Evolutionary conservation across 2,113 vertebrate genomes (phyloP), one percentile per base, ranked within the genome.

Genomic region (Tenrec ecaudatus): DNA sequence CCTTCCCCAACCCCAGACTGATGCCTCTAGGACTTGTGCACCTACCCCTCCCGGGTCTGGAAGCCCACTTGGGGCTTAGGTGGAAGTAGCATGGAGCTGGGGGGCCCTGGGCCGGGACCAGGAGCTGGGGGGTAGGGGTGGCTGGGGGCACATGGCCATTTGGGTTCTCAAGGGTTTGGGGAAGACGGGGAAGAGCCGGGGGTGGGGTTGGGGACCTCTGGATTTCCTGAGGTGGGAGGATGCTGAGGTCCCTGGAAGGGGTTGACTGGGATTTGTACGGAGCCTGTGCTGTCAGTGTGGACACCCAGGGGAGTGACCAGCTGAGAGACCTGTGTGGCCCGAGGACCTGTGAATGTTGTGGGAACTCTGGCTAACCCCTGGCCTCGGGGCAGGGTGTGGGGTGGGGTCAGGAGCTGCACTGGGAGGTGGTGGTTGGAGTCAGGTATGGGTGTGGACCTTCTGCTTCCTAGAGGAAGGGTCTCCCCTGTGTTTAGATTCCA

Each of bases 1-100:
- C 60, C 22, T 62, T 97, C 93, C 95, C 97, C 98, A 98, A 97
- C 98, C 96, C 98, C 97, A 97, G 96, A 94, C 82, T 98, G 97
- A 96, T 97, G 97, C 96, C 97, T 97, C 92, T 94, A 97, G 94
- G 93, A 91, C 96, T 95, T 90, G 89, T 81, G 91, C 82, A 76
- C 94, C 47, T 53, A 53, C 94, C 94, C 95, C 93, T 87, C 38
- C 81, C 43, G 87, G 89, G 29, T 81, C 77, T 76, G 47, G 86
- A 86, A 93, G 79, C 85, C 93, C 93, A 81, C 88, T 88, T 84
- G 92, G 88, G 73, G 53, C 53, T 88, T 86, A 80, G 82, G 76
- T 94, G 60, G 93, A 69, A 82, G 82, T 38, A 90, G n/a, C 20
- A 1, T 31, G 66, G 78, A 77, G 92, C 79, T 90, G 62, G 29